Base-by-base conservation (phyloP, 2,113 vertebrate species). In the Pterocles orientalis region DNA sequence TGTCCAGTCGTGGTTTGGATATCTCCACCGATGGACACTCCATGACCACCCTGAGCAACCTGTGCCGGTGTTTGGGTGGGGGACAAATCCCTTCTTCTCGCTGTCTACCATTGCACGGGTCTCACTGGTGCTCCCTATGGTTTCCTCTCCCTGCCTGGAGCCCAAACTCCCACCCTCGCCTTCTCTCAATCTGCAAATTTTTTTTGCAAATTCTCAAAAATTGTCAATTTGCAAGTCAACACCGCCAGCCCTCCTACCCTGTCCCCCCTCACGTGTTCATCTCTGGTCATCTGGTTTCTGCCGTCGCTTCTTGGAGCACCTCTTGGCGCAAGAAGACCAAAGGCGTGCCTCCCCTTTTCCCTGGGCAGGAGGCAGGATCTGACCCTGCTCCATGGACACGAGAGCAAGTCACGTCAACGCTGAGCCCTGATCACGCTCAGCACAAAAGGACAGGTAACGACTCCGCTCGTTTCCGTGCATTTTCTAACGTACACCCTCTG, bases 341-440 rank as follows among this genome's bases (percentile, higher is more conserved):
- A 36, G 20, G 17, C 29, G 6, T 3, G 28, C 36, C 48, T 18
- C 34, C 26, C 21, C 54, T 31, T 54, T 29, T 60, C 12, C 23
- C 12, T 2, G 0, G 19, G 47, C 39, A 31, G n/a, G 60, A 73
- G n/a, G 8, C 47, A 87, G 64, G 36, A 64, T 76, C 28, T 70
- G 78, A 31, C 19, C 68, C 16, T 11, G 26, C 34, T 39, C 16
- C 34, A 3, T 17, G 50, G 41, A 29, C 41, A 28, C 0, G 0
- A 58, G 28, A 69, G 28, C 20, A 12, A 2, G 4, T 10, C n/a
- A 7, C 0, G 1, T 33, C 81, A 51, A 14, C 0, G 0, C 17
- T 10, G 14, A 80, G 23, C 43, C 23, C 6, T 4, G 25, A 13
- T 19, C 11, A 3, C 0, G 13, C 34, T 86, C 23, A 9, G 9